These are phyloP conservation scores for Hippasteria phrygiana DNA, from an alignment of 53 echinoderm and acorn worm species.

Conservation along the genomic window DNA sequence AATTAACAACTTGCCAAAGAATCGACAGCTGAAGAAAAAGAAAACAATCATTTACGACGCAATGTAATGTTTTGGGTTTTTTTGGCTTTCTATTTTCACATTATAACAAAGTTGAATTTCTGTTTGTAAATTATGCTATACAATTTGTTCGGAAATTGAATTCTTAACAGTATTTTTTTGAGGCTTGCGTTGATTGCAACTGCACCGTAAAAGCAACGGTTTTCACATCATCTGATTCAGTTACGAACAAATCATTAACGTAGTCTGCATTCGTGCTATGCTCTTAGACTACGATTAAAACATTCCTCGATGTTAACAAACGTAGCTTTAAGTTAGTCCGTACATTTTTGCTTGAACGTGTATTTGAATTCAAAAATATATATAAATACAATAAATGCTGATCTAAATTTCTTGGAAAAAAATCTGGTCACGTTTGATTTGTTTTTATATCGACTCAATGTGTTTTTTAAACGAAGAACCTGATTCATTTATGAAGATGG, in stretches of 20 bases:
- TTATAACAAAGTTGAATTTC: too few relatives aligned
- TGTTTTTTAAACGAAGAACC: background rate
- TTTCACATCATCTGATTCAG: background rate
- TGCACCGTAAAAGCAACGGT: background rate
- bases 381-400: conserved; percentile 52
- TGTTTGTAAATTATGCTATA: too few relatives aligned
- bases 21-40: background rate
- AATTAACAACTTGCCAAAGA: background rate
- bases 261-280: background rate
- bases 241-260: background rate
- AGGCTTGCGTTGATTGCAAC: background rate
- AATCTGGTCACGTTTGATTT: background rate
- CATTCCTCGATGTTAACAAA: background rate
- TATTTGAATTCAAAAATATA: conserved; percentile 33
- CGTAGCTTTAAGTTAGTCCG: background rate
- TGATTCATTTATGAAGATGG: too few relatives aligned
- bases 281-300: background rate
- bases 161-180: too few relatives aligned
- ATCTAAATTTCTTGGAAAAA: conserved; percentile 61
- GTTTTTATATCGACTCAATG: background rate
- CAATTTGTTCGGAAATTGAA: too few relatives aligned
- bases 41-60: background rate
- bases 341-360: conserved; percentile 18
- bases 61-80: background rate
- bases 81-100: too few relatives aligned